Evolutionary conservation across 2,888 invertebrate genomes (phyloP).

Genomic region (Thelaira solivaga): DNA sequence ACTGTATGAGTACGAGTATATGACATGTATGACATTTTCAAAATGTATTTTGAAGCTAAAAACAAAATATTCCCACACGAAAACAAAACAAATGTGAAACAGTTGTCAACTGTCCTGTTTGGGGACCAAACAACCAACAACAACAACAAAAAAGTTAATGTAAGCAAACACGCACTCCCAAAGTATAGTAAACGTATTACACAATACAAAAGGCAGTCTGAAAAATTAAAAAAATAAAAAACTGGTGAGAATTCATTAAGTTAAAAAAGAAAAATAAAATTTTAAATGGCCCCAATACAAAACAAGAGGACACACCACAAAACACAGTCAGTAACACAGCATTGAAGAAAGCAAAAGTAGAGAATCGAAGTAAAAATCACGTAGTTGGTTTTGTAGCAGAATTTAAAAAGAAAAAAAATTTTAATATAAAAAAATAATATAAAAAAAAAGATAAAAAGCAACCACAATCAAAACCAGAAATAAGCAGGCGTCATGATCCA

Average conservation of each 20-base stretch:
- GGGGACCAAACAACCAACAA: conserved; percentile 12
- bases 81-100: conserved; percentile 61
- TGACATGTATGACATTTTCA: conserved; percentile 54
- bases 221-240: background rate
- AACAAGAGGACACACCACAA: background rate
- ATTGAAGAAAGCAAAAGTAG: conserved; percentile 33
- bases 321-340: too few relatives aligned
- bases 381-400: background rate
- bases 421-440: too few relatives aligned
- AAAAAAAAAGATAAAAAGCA: conserved; percentile 4
- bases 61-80: conserved; percentile 56
- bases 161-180: conserved; percentile 35
- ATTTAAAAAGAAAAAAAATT: too few relatives aligned
- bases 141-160: background rate
- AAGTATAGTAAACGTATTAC: too few relatives aligned
- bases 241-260: conserved; percentile 32
- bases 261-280: conserved; percentile 19
- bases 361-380: background rate
- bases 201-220: background rate
- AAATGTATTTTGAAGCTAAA: conserved; percentile 12
- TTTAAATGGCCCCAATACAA: conserved; percentile 38
- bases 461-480: background rate
- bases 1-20: too few relatives aligned
- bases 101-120: conserved; percentile 58
- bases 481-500: conserved; percentile 8